Base-by-base conservation (phyloP, 1,140 invertebrate species). In the Steinernema khuongi region DNA sequence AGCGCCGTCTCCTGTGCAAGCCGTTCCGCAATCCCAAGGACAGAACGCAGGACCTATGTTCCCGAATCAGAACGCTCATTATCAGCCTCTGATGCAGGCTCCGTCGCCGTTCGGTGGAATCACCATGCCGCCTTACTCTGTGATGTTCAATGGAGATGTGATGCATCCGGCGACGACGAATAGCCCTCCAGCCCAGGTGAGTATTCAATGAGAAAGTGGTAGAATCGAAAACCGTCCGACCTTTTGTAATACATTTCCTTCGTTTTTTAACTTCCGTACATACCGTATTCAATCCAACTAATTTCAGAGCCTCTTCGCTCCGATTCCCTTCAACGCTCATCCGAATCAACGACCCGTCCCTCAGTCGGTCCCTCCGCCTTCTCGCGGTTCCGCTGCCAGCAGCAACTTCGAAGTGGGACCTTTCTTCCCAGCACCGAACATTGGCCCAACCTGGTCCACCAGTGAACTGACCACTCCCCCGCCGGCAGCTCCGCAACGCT, bases 281-380 rank as follows among this genome's bases (percentile, higher is more conserved):
- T n/a, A n/a, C n/a, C n/a, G n/a, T n/a, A n/a, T n/a, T n/a, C n/a
- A n/a, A n/a, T n/a, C n/a, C n/a, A n/a, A n/a, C n/a, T n/a, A 41
- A n/a, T 60, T 60, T 60, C 50, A 60, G 50, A 60, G 26, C 50
- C 14, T 60, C 50, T 60, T 60, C 50, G 50, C 50, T 14, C 50
- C 50, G 50, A 60, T 60, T 22, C 7, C 50, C 14, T 60, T 60
- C 50, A 60, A 60, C 19, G 50, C 14, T 41, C 36, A 41, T 41
- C 36, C 36, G 36, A 41, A 41, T 22, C 50, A 60, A 22, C 50
- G 50, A 60, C 50, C 50, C 22, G 50, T 11, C 7, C 7, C 50
- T 7, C 50, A 14, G 14, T 22, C 50, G 22, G 36, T 41, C n/a
- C 50, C 11, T 22, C 50, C 50, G 7, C 50, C 50, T n/a, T 60